These are phyloP conservation scores for Biston betularia DNA, from an alignment of 2,888 invertebrate genomes.

Conservation along the genomic window DNA sequence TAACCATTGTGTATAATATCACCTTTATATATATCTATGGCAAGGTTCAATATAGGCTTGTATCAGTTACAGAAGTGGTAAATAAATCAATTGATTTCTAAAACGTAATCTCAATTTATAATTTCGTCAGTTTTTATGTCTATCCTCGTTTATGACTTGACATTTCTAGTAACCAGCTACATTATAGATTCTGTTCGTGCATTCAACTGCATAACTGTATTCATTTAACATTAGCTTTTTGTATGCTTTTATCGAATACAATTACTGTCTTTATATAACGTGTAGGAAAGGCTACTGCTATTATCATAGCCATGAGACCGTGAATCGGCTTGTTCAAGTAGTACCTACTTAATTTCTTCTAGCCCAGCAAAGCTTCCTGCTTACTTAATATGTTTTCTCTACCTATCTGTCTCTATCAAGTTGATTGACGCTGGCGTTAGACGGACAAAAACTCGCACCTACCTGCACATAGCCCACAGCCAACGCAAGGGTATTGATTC, in stretches of 20 bases:
- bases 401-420: slow-evolving; percentile 39
- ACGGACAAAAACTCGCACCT: slow-evolving; percentile 60
- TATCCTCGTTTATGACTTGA: slow-evolving; percentile 29
- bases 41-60: slow-evolving; percentile 14
- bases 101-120: slow-evolving; percentile 39
- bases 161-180: slow-evolving; percentile 26
- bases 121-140: slow-evolving; percentile 42
- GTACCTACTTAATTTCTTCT: slow-evolving; percentile 47
- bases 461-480: slow-evolving; percentile 56
- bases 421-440: slow-evolving; percentile 63
- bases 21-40: slow-evolving; percentile 5
- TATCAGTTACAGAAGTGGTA: background rate
- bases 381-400: slow-evolving; percentile 41
- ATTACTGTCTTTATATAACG: slow-evolving; percentile 37
- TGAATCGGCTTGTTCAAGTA: slow-evolving; percentile 47
- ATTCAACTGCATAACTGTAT: slow-evolving; percentile 37
- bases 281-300: slow-evolving; percentile 37
- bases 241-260: slow-evolving; percentile 36
- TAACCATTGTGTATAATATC: slow-evolving; percentile 7
- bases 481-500: slow-evolving; percentile 55
- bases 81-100: slow-evolving; percentile 43
- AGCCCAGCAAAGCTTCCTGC: slow-evolving; percentile 61
- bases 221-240: slow-evolving; percentile 36
- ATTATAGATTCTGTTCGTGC: slow-evolving; percentile 34
- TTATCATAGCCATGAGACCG: slow-evolving; percentile 53